These are phyloP conservation scores for Ptiloglossa arizonensis DNA, from an alignment of 1,140 invertebrate genomes.

Conservation along the genomic window DNA sequence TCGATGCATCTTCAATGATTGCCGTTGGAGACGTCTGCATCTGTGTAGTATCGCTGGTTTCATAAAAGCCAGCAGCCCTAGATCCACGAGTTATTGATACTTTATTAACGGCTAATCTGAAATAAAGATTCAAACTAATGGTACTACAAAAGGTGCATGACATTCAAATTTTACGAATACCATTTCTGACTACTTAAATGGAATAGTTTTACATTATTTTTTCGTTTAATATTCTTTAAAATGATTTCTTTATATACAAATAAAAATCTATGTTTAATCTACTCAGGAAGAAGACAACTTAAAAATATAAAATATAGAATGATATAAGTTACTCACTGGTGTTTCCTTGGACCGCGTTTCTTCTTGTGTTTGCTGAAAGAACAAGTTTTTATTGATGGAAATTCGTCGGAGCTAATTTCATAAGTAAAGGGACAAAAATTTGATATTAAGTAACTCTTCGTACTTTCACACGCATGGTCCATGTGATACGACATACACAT, in stretches of 20 bases:
- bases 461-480: conserved; percentile 16
- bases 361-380: conserved; percentile 80
- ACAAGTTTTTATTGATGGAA: conserved; percentile 67
- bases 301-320: not conserved
- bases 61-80: conserved; percentile 70
- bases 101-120: conserved; percentile 71
- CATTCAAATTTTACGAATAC: not conserved
- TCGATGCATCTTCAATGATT: conserved; percentile 71
- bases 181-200: not conserved
- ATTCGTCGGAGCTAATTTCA: conserved; percentile 52
- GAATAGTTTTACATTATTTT: not conserved
- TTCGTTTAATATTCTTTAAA: not conserved
- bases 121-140: conserved; percentile 47
- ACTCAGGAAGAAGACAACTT: not conserved
- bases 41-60: conserved; percentile 68
- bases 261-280: not conserved
- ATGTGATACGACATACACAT: conserved; percentile 26
- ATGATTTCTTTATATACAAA: not conserved
- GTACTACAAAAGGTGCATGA: conserved; percentile 3
- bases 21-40: conserved; percentile 69
- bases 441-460: conserved; percentile 17
- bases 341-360: conserved; percentile 75
- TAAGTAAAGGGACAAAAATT: conserved; percentile 63
- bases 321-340: conserved; percentile 73
- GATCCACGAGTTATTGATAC: conserved; percentile 65